Conservation (phyloP, 2,797 vertebrate species). For the Acridotheres tristis region DNA sequence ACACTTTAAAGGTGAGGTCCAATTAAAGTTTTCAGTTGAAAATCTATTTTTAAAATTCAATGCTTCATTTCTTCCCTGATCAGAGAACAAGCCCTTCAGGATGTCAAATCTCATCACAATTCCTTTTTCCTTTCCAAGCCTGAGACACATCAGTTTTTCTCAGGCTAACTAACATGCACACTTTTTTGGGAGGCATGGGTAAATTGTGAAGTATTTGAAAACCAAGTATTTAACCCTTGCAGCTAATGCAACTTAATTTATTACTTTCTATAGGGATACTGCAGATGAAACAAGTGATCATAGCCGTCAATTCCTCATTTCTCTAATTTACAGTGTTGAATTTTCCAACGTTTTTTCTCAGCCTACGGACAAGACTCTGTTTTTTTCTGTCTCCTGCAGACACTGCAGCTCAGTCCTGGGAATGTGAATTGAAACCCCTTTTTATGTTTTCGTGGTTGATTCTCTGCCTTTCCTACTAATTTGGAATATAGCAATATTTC, state of each 20-base stretch:
- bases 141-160: neutral
- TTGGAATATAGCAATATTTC: neutral
- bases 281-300: neutral
- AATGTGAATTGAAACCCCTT: accelerated
- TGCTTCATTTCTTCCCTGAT: neutral
- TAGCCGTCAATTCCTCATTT: neutral
- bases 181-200: neutral
- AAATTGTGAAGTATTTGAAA: neutral
- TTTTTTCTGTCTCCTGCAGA: neutral
- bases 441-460: neutral
- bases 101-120: slow-evolving; percentile 13
- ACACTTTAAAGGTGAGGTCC: neutral
- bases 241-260: neutral
- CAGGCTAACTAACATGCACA: neutral
- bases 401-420: neutral
- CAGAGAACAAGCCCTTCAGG: slow-evolving; percentile 15
- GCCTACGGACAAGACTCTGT: neutral
- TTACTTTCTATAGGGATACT: neutral
- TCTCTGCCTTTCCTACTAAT: neutral
- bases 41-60: slow-evolving; percentile 31
- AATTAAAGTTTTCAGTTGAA: slow-evolving; percentile 33
- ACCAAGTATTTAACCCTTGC: neutral
- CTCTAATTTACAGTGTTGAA: neutral
- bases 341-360: neutral
- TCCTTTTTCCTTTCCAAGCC: neutral